Percentiles rank a stretch among this genome's conserved stretches.
Conservation (phyloP, 2,113 vertebrate genomes). For the Limnothrissa miodon region DNA sequence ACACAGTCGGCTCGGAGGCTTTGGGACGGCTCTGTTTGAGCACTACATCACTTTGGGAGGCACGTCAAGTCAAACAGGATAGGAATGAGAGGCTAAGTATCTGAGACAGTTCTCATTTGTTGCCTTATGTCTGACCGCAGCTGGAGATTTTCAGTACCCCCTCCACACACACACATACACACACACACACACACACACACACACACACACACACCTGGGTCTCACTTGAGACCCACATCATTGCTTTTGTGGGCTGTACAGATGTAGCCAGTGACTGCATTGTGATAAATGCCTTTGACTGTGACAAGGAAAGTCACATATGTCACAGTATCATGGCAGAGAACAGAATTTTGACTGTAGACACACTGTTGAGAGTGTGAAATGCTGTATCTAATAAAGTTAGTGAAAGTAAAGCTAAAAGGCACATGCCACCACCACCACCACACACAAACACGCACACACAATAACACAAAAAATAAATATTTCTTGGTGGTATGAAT, state of each 20-base stretch:
- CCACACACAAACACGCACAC: neutral
- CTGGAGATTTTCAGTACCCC: neutral
- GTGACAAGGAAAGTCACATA: neutral
- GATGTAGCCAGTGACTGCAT: constrained; percentile 7
- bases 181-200: no score
- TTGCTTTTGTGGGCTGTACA: neutral
- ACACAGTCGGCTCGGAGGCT: neutral
- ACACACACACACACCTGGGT: neutral
- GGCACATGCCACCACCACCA: no score
- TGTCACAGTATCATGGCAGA: neutral
- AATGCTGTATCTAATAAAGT: neutral
- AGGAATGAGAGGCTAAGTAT: neutral
- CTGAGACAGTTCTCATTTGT: neutral
- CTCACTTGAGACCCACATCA: neutral
- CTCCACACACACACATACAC: no score
- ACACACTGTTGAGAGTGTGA: no score
- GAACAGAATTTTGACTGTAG: neutral
- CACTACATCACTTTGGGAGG: neutral
- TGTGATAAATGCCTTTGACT: neutral
- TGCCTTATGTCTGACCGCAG: neutral
- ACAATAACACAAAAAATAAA: no score
- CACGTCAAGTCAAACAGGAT: neutral
- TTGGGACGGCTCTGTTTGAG: neutral
- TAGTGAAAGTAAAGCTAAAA: neutral
- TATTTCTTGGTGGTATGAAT: neutral